Base-by-base conservation (phyloP, 1,140 invertebrate genomes). In the Rhyacophila brunnea region DNA sequence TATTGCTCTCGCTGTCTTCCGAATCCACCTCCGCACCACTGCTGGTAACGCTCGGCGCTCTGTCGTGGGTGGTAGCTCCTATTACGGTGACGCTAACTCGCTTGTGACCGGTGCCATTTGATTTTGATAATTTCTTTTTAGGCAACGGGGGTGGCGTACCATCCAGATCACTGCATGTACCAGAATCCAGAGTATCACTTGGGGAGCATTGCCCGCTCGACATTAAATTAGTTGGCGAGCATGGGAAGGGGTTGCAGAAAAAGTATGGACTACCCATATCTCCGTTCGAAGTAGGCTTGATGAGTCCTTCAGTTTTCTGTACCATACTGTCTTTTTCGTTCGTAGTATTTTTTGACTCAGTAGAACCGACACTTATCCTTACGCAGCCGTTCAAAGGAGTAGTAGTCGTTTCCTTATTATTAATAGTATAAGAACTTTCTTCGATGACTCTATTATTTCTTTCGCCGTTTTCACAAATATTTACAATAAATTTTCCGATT, bases 151-250 rank as follows among this genome's bases (percentile, higher is more conserved):
- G 86, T 36, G 87, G 85, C 7, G 87, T 88, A 1, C 85, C 82
- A 66, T 91, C 89, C 49, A 91, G 72, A 68, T 92, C 90, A 68
- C 88, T 91, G 73, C 89, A 89, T 6, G 89, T 91, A 13, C 89
- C 90, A 50, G 89, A 91, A 74, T 92, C 90, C 56, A 90, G 65
- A 0, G 88, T 90, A 58, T 90, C 89, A 56, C 79, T 80, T 0
- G 88, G 88, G 28, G 89, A 91, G 55, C 87, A 88, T 66, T 91
- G 89, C 0, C 89, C 89, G 68, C 87, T 89, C 4, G 85, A 84
- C 80, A 88, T 86, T 13, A 87, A 74, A 19, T 63, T 63, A 0
- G 23, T 46, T 68, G 77, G 77, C 64, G 80, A 81, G 7, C 72
- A 75, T 44, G 80, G 77, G 46, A 77, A 81, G 6, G 75, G 65